phyloP scores from a whole-genome alignment of 1,140 invertebrate species.

The Tetragnatha versicolor region DNA sequence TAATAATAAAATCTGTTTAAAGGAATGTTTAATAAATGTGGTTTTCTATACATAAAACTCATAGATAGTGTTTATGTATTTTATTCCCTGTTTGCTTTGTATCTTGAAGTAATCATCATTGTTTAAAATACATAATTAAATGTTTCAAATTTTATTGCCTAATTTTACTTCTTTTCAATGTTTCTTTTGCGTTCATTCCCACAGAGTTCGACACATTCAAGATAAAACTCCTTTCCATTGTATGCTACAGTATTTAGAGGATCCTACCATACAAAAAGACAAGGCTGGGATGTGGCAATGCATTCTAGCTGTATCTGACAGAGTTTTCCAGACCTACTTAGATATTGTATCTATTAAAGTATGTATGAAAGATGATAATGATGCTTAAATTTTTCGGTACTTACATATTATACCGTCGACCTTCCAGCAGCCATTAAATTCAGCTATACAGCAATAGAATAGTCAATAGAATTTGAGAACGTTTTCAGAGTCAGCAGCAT shows the following conservation, averaged over 20 bases:
- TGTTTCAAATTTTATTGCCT: background rate
- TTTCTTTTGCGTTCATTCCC: conserved; percentile 44
- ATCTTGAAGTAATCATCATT: background rate
- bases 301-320: conserved; percentile 83
- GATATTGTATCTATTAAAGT: conserved; percentile 86
- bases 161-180: background rate
- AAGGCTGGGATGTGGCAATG: conserved; percentile 97
- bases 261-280: conserved; percentile 93
- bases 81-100: too few relatives aligned
- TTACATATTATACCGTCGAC: too few relatives aligned
- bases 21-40: too few relatives aligned
- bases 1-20: too few relatives aligned
- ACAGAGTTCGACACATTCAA: conserved; percentile 75
- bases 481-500: too few relatives aligned
- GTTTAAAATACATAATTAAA: background rate
- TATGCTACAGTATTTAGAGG: conserved; percentile 92
- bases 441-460: too few relatives aligned
- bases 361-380: too few relatives aligned
- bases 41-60: too few relatives aligned
- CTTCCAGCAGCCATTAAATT: too few relatives aligned
- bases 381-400: too few relatives aligned
- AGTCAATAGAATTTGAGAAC: too few relatives aligned
- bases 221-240: conserved; percentile 86
- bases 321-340: conserved; percentile 86
- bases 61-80: too few relatives aligned